Percentiles rank a stretch among this genome's conserved stretches.
Conservation (phyloP, 2,888 invertebrate species). For the Sphinx pinastri region DNA sequence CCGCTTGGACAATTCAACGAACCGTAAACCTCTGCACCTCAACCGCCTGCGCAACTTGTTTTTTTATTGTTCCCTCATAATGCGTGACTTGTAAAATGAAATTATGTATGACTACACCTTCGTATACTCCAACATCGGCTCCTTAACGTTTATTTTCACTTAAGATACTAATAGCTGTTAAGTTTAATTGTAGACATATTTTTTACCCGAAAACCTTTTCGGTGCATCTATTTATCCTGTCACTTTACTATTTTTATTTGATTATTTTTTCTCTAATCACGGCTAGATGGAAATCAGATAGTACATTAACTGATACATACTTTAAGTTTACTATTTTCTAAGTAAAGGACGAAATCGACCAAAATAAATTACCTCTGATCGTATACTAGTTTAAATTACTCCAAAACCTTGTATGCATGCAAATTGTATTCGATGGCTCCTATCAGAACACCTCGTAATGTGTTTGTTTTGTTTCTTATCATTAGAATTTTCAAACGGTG, state of each 20-base stretch:
- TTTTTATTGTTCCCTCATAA: conserved; percentile 24
- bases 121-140: background rate
- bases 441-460: conserved; percentile 43
- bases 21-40: conserved; percentile 12
- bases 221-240: background rate
- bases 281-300: background rate
- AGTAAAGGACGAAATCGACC: conserved; percentile 11
- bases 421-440: conserved; percentile 35
- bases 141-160: conserved; percentile 5
- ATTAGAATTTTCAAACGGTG: conserved; percentile 41
- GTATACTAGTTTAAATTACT: conserved; percentile 19
- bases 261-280: background rate
- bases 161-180: background rate
- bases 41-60: conserved; percentile 2
- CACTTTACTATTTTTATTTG: conserved; percentile 2
- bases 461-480: conserved; percentile 46
- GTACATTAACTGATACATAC: background rate
- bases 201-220: background rate
- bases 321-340: background rate
- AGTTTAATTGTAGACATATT: background rate
- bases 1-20: conserved; percentile 13
- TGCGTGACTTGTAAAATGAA: background rate
- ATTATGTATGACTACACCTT: background rate
- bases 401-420: conserved; percentile 31
- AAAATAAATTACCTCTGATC: conserved; percentile 16